These are phyloP conservation scores for Ctenodactylus gundi DNA, from an alignment of 2,113 vertebrate genomes.

Conservation along the genomic window DNA sequence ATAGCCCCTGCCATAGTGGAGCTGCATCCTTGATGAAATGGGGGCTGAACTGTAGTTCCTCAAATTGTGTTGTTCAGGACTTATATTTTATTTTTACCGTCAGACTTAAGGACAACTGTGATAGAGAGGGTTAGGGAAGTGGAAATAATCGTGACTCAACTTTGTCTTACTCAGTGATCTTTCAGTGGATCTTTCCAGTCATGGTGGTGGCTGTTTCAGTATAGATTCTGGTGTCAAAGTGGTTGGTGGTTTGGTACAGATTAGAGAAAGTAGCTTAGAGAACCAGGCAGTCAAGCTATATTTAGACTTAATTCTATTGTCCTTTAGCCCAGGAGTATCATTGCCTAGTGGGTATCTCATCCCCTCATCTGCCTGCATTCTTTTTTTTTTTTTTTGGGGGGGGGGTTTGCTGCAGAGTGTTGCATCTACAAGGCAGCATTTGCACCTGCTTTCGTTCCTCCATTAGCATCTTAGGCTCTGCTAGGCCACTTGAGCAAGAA, in stretches of 20 bases:
- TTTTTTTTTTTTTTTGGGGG: no score
- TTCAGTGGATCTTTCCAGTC: slow-evolving; percentile 2
- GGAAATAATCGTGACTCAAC: not conserved
- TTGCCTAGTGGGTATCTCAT: not conserved
- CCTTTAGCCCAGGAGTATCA: not conserved
- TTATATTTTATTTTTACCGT: not conserved
- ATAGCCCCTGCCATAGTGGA: not conserved
- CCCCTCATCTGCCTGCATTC: not conserved
- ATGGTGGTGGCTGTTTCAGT: not conserved
- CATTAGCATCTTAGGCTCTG: not conserved
- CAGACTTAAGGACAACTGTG: not conserved
- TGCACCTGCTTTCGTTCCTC: not conserved
- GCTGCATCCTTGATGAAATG: not conserved
- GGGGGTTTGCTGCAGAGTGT: not conserved
- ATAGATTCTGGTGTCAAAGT: not conserved
- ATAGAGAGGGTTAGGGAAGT: not conserved
- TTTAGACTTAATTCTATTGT: slow-evolving; percentile 28
- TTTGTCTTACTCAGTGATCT: not conserved
- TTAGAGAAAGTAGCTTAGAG: slow-evolving; percentile 15
- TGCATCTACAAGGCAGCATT: not conserved
- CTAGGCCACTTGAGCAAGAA: not conserved
- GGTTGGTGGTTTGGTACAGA: slow-evolving; percentile 29
- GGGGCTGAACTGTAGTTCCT: not conserved
- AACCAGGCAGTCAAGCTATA: not conserved
- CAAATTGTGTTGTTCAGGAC: not conserved